phyloP scores from a whole-genome alignment of 2,113 vertebrate genomes.

The Erythrocercus mccallii region DNA sequence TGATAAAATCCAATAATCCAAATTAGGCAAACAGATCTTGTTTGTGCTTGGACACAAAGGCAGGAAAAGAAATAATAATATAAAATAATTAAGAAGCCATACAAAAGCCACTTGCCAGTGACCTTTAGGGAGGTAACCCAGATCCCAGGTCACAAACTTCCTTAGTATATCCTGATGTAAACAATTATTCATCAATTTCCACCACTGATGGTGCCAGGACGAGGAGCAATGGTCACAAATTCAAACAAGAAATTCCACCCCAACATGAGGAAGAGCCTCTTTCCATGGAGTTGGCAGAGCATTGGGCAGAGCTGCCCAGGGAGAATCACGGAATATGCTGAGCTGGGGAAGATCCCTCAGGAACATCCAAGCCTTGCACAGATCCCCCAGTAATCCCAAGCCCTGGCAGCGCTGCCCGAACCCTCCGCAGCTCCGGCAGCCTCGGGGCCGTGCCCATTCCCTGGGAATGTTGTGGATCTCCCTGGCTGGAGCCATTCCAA shows the following conservation, averaged over 20 bases:
- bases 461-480: neutral
- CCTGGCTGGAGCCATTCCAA: neutral
- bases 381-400: accelerated
- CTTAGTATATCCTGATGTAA: accelerated
- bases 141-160: neutral
- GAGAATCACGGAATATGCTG: neutral
- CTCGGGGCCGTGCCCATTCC: neutral
- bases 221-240: neutral
- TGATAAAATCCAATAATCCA: neutral
- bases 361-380: neutral
- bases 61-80: neutral
- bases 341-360: neutral
- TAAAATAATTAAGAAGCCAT: neutral
- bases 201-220: neutral
- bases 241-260: neutral
- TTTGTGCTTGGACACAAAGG: neutral
- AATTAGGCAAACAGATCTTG: accelerated
- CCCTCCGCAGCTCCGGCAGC: neutral
- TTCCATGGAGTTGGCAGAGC: neutral
- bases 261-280: neutral
- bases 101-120: neutral
- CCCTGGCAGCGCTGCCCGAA: neutral
- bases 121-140: neutral
- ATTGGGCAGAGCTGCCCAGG: neutral
- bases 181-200: accelerated